phyloP scores from a whole-genome alignment of 2,797 vertebrate genomes.

The Microchirus variegatus region DNA sequence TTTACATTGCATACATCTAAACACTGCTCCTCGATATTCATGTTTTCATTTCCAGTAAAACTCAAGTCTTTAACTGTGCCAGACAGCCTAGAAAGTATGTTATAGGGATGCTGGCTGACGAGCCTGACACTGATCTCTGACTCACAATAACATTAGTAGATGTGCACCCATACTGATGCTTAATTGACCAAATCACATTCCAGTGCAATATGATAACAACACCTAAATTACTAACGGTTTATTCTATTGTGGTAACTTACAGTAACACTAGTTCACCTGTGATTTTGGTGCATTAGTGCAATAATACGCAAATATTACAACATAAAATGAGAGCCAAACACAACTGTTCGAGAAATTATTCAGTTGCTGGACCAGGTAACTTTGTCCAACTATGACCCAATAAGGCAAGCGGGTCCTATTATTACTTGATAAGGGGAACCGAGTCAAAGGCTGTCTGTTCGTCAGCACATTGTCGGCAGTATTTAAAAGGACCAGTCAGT shows the following conservation, averaged over 20 bases:
- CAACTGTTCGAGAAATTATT: slow-evolving; percentile 13
- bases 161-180: slow-evolving; percentile 21
- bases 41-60: slow-evolving; percentile 81
- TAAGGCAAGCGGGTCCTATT: slow-evolving; percentile 10
- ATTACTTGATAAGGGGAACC: slow-evolving; percentile 25
- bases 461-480: slow-evolving; percentile 53
- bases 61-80: slow-evolving; percentile 45
- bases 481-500: slow-evolving; percentile 37
- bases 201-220: slow-evolving; percentile 29
- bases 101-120: slow-evolving; percentile 39
- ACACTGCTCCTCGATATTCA: slow-evolving; percentile 83
- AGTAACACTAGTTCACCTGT: slow-evolving; percentile 18
- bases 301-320: slow-evolving; percentile 28
- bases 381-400: slow-evolving; percentile 34
- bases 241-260: slow-evolving; percentile 3
- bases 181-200: slow-evolving; percentile 8
- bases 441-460: slow-evolving; percentile 29
- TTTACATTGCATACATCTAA: slow-evolving; percentile 83
- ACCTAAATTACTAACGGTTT: not conserved
- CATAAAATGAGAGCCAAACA: slow-evolving; percentile 30
- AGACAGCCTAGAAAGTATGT: slow-evolving; percentile 49
- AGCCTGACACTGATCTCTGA: slow-evolving; percentile 19
- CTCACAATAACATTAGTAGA: slow-evolving; percentile 12
- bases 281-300: slow-evolving; percentile 45
- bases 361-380: slow-evolving; percentile 29